Evolutionary conservation across 2,113 vertebrate genomes (phyloP), one percentile per base, ranked within the genome.

Genomic region (Larimichthys polyactis): DNA sequence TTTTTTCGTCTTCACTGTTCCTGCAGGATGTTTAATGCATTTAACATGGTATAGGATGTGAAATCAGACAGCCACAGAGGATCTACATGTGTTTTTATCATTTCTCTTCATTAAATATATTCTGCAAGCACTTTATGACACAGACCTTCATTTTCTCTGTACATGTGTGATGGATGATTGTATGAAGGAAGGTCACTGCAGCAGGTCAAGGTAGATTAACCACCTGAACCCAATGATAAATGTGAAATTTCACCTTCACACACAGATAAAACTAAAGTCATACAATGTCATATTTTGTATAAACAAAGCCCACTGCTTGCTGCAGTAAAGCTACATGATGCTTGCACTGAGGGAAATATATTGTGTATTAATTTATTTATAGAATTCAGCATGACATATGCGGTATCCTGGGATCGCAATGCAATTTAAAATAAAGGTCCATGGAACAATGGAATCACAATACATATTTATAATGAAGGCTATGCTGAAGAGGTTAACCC

Each of bases 111-210:
- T 40, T 32, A 59, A 57, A 70, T 59, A 22, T 65, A 24, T 49
- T 81, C 32, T 48, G 51, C 54, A 29, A 71, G 77, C 51, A 62
- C 11, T 58, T 55, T 12, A 79, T 60, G 66, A 78, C 17, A 48
- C 4, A 11, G 11, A 40, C 1, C 0, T 64, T 22, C 49, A 51
- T 22, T 65, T 58, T 36, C 51, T 57, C 24, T 5, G 32, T 43
- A 15, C 44, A 49, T 79, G 71, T 62, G 22, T 22, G 43, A 11
- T 29, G 12, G 27, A 40, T 54, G 51, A 16, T 66, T 5, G 12
- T 40, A n/a, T 52, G 48, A 58, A 49, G 27, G 63, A 54, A 20
- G 14, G 36, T 32, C 20, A 17, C 20, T 40, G 52, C 63, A 44
- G 66, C 19, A 51, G 27, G 32, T 19, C 36, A 59, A 36, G 3